A percentile compares a stretch with the other conserved stretches of the same genome.
Evolutionary conservation across 1,140 invertebrate genomes (phyloP).

Genomic region (Neelides sp.): DNA sequence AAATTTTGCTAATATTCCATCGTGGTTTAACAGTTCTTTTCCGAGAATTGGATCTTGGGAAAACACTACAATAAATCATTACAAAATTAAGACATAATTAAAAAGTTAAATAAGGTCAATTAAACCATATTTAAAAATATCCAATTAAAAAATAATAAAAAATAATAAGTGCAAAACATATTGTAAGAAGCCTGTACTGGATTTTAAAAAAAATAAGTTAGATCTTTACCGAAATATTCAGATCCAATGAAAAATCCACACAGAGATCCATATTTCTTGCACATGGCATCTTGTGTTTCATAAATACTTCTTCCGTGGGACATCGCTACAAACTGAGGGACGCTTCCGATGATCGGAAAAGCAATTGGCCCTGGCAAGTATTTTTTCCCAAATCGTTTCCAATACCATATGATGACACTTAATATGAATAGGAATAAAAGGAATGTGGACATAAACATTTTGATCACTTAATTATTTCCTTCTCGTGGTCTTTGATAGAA

Average conservation of each 20-base stretch:
- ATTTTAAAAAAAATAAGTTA: too few relatives aligned
- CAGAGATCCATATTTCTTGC: slow-evolving; percentile 6
- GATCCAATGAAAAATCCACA: slow-evolving; percentile 10
- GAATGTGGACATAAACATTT: too few relatives aligned
- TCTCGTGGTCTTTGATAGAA: too few relatives aligned
- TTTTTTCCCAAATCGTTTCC: too few relatives aligned
- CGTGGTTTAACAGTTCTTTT: slow-evolving; percentile 12
- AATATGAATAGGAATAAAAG: too few relatives aligned
- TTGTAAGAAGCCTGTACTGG: too few relatives aligned
- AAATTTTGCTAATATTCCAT: slow-evolving; percentile 8
- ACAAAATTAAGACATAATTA: too few relatives aligned
- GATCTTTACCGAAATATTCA: slow-evolving; percentile 9
- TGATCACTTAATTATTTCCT: too few relatives aligned
- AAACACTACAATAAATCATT: slow-evolving; percentile 10
- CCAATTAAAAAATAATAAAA: too few relatives aligned
- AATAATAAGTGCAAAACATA: too few relatives aligned
- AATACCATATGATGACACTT: too few relatives aligned
- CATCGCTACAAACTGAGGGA: slow-evolving; percentile 1
- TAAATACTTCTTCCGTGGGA: neutral
- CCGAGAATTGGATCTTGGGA: slow-evolving; percentile 7
- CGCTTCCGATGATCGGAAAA: slow-evolving; percentile 8
- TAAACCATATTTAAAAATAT: neutral
- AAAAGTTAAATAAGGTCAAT: too few relatives aligned
- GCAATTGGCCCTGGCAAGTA: slow-evolving; percentile 2
- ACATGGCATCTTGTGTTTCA: neutral